Percentiles rank a stretch among this genome's conserved stretches.
phyloP scores from a whole-genome alignment of 2,113 vertebrate genomes.

The Sphyrna mokarran region DNA sequence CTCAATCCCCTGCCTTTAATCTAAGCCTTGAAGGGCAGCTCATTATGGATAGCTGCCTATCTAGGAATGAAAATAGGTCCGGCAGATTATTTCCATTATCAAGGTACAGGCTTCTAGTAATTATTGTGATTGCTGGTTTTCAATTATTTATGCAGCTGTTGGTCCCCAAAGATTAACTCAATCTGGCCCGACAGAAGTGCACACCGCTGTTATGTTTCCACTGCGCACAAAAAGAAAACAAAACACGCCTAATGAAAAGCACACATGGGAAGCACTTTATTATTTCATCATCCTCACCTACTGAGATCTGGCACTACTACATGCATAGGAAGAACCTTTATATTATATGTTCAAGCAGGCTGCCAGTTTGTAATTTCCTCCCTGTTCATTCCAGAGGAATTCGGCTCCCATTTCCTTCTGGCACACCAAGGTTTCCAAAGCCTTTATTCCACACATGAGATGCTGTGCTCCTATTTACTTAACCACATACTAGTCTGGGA shows the following conservation, averaged over 20 bases:
- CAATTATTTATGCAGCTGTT: slow-evolving; percentile 76
- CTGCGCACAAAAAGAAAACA: slow-evolving; percentile 95
- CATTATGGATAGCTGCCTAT: slow-evolving; percentile 36
- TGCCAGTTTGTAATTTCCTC: slow-evolving; percentile 86
- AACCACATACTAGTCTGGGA: slow-evolving; percentile 57
- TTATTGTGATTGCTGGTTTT: slow-evolving; percentile 55
- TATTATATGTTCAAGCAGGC: slow-evolving; percentile 57
- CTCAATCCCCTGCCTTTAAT: slow-evolving; percentile 29
- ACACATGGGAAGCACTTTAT: slow-evolving; percentile 98
- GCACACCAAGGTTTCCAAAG: slow-evolving; percentile 52
- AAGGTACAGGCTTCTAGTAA: slow-evolving; percentile 75
- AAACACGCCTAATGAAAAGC: slow-evolving; percentile 97
- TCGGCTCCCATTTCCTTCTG: slow-evolving; percentile 83
- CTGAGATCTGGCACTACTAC: slow-evolving; percentile 80
- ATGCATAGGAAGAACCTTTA: slow-evolving; percentile 72
- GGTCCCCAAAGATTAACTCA: slow-evolving; percentile 71
- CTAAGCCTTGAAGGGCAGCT: slow-evolving; percentile 12
- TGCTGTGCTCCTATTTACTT: slow-evolving; percentile 65
- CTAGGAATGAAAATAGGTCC: slow-evolving; percentile 31
- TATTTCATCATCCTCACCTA: slow-evolving; percentile 99
- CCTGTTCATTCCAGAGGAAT: slow-evolving; percentile 84
- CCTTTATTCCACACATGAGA: slow-evolving; percentile 52
- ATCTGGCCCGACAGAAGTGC: slow-evolving; percentile 69
- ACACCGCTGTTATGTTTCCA: slow-evolving; percentile 93
- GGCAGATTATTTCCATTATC: slow-evolving; percentile 78